phyloP scores from a whole-genome alignment of 2,888 invertebrate species.

The Proisotoma minuta region DNA sequence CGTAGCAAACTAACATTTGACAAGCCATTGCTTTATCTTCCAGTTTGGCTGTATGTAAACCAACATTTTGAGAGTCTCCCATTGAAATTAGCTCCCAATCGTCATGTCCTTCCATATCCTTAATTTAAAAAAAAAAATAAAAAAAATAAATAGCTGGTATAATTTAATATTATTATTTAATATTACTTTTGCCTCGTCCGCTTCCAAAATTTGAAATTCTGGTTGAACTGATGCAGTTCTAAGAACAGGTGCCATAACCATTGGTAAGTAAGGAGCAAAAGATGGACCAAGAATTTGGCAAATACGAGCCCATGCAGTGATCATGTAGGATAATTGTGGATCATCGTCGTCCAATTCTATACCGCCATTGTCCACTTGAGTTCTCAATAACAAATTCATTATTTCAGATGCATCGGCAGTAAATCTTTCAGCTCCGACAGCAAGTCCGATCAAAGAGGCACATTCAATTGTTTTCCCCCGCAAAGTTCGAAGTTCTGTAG shows the following conservation, averaged over 20 bases:
- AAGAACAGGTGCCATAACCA: slow-evolving; percentile 93
- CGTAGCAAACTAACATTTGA: slow-evolving; percentile 93
- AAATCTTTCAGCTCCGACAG: slow-evolving; percentile 53
- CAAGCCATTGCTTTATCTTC: slow-evolving; percentile 96
- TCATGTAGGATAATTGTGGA: slow-evolving; percentile 94
- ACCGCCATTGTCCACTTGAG: slow-evolving; percentile 68
- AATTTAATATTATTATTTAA: background rate
- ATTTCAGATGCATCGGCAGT: slow-evolving; percentile 80
- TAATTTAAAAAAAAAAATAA: background rate
- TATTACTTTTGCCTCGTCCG: slow-evolving; percentile 62
- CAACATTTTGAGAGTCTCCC: slow-evolving; percentile 92
- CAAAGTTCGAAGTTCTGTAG: slow-evolving; percentile 79
- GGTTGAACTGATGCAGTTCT: slow-evolving; percentile 88
- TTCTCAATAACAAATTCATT: slow-evolving; percentile 88
- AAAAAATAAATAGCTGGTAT: slow-evolving; percentile 8
- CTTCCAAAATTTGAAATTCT: slow-evolving; percentile 83
- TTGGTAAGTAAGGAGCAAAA: slow-evolving; percentile 84
- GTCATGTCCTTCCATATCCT: slow-evolving; percentile 75
- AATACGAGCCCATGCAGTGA: slow-evolving; percentile 98
- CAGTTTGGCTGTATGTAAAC: slow-evolving; percentile 83
- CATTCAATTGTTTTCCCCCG: slow-evolving; percentile 99
- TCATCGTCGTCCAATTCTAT: slow-evolving; percentile 82
- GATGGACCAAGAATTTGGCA: slow-evolving; percentile 83
- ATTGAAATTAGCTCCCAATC: slow-evolving; percentile 93
- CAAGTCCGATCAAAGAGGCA: slow-evolving; percentile 87